Percentiles rank a stretch among this genome's conserved stretches.
These are phyloP conservation scores for Asbolus verrucosus DNA, from an alignment of 1,140 invertebrate species.

Conservation along the genomic window DNA sequence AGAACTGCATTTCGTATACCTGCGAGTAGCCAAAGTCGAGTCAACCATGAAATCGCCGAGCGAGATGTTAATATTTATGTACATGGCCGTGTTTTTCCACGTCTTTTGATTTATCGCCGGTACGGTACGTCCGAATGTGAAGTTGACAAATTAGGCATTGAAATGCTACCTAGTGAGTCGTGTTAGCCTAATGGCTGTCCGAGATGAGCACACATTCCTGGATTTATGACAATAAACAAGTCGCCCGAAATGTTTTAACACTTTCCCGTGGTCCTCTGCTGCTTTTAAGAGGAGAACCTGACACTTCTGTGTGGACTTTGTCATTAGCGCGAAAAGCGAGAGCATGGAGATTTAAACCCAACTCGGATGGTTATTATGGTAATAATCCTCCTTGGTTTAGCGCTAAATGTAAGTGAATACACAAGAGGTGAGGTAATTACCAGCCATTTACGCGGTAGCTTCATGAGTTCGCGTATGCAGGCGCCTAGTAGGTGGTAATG, in stretches of 20 bases:
- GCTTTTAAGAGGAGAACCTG: too few species aligned
- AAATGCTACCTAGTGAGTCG: slow-evolving; percentile 3
- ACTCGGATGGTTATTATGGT: not conserved
- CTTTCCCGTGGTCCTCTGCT: too few species aligned
- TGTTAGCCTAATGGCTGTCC: slow-evolving; percentile 5
- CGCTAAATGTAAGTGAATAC: slow-evolving; percentile 10
- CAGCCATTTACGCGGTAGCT: slow-evolving; percentile 46
- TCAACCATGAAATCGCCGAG: not conserved
- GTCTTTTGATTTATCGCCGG: not conserved
- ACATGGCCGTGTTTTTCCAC: not conserved
- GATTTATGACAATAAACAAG: slow-evolving; percentile 3
- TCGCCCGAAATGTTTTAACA: not conserved
- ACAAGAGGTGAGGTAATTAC: slow-evolving; percentile 35
- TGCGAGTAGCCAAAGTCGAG: slow-evolving; percentile 3
- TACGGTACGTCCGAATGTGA: not conserved
- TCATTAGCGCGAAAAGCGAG: not conserved
- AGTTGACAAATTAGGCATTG: slow-evolving; percentile 10
- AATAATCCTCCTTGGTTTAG: slow-evolving; percentile 14
- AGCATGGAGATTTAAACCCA: not conserved
- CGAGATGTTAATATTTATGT: not conserved
- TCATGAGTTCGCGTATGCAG: slow-evolving; percentile 27
- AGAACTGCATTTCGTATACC: slow-evolving; percentile 1
- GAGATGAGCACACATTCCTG: not conserved
- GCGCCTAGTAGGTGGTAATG: slow-evolving; percentile 49
- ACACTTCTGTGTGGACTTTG: too few species aligned